Evolutionary conservation across 1,140 invertebrate species (phyloP).

Genomic region (Theocolax elegans): DNA sequence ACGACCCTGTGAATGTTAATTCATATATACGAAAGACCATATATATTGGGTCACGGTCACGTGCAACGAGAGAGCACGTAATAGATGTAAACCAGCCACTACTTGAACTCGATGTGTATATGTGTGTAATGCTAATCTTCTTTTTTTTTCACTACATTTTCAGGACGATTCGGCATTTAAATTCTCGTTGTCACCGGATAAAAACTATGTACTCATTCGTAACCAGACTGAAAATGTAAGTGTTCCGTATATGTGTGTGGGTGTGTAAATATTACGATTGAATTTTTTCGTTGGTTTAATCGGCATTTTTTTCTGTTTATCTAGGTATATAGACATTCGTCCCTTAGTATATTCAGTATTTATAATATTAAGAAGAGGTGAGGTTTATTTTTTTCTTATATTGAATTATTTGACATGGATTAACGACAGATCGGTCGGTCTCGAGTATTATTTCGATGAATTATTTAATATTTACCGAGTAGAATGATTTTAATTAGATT

Average conservation of each 20-base stretch:
- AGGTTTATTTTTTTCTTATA: too few species aligned
- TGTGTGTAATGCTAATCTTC: too few species aligned
- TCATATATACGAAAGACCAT: background rate
- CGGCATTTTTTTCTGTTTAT: constrained; percentile 41
- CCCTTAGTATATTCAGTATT: constrained; percentile 69
- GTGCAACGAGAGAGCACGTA: too few species aligned
- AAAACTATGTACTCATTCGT: constrained; percentile 19
- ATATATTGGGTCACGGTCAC: constrained; percentile 2
- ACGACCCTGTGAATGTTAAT: background rate
- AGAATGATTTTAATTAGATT: too few species aligned
- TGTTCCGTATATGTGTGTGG: background rate
- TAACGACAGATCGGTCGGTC: too few species aligned
- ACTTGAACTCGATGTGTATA: too few species aligned
- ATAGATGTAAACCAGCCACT: too few species aligned
- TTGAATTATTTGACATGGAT: too few species aligned
- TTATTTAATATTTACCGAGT: too few species aligned
- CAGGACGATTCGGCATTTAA: constrained; percentile 1
- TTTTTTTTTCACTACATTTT: background rate
- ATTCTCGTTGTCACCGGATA: constrained; percentile 14
- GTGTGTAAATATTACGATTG: background rate
- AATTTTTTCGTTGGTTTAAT: background rate
- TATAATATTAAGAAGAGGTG: constrained; percentile 68
- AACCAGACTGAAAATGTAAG: constrained; percentile 36
- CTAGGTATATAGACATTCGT: constrained; percentile 75
- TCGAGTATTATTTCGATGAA: too few species aligned